Evolutionary conservation across 1,140 invertebrate genomes (phyloP).

Genomic region (Psix sp.): DNA sequence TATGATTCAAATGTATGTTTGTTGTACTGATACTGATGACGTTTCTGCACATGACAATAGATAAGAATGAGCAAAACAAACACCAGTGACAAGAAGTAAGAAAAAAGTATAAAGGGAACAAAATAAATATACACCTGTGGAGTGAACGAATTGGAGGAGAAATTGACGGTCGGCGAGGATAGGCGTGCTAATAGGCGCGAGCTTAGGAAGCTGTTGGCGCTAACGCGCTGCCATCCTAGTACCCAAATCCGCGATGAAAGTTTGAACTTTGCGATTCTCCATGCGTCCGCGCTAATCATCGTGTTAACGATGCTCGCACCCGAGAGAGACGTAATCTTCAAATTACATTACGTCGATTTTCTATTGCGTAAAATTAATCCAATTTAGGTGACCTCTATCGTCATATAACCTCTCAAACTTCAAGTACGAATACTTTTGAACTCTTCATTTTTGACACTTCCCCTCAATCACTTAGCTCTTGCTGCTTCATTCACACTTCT

Average conservation of each 20-base stretch:
- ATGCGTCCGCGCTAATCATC: constrained; percentile 68
- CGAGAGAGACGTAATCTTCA: constrained; percentile 44
- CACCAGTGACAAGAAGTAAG: constrained; percentile 13
- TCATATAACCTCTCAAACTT: constrained; percentile 63
- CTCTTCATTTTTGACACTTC: too few relatives aligned
- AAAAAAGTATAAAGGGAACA: constrained; percentile 35
- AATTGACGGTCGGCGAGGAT: too few relatives aligned
- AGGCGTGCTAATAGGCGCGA: too few relatives aligned
- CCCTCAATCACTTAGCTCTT: background rate
- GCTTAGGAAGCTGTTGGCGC: too few relatives aligned
- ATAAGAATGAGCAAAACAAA: constrained; percentile 12
- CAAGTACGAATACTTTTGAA: too few relatives aligned
- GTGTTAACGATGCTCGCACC: constrained; percentile 28
- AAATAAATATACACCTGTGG: constrained; percentile 61
- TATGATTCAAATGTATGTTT: too few relatives aligned
- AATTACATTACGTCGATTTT: constrained; percentile 64
- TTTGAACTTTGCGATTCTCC: constrained; percentile 63
- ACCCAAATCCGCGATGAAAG: constrained; percentile 7
- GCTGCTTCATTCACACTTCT: too few relatives aligned
- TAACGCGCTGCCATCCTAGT: too few relatives aligned
- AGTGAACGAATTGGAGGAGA: too few relatives aligned
- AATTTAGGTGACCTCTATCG: constrained; percentile 74
- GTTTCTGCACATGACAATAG: constrained; percentile 22
- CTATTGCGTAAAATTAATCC: constrained; percentile 76
- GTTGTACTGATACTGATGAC: too few relatives aligned